phyloP scores from a whole-genome alignment of 2,797 vertebrate genomes.

The Hyperoplus immaculatus region DNA sequence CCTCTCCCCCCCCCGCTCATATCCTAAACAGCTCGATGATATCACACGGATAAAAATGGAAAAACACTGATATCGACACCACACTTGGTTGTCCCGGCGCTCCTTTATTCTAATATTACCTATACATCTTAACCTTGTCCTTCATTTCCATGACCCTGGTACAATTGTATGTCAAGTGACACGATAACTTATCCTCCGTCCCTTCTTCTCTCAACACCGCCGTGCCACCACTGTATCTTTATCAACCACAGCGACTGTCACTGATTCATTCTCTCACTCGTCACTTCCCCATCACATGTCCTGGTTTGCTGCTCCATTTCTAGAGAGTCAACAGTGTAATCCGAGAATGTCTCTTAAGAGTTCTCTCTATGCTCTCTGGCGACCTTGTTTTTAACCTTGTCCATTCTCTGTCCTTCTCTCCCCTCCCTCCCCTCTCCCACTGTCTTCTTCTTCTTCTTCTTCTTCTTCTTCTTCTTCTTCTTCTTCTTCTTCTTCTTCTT shows the following conservation, averaged over 20 bases:
- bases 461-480: conserved; percentile 52
- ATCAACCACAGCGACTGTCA: conserved; percentile 28
- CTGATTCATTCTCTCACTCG: conserved; percentile 55
- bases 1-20: neutral
- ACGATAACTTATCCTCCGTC: neutral
- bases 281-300: conserved; percentile 57
- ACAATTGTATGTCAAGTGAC: neutral
- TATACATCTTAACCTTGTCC: neutral
- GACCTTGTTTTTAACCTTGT: no score
- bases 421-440: no score
- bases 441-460: conserved; percentile 15
- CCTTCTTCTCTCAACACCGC: neutral
- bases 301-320: conserved; percentile 74
- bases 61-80: conserved; percentile 12
- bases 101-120: neutral
- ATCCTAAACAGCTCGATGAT: conserved; percentile 30
- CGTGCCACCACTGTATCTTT: conserved; percentile 2
- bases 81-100: neutral
- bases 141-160: neutral
- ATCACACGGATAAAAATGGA: conserved; percentile 18
- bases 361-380: no score
- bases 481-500: conserved; percentile 10
- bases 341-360: conserved; percentile 52
- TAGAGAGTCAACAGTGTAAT: conserved; percentile 63
- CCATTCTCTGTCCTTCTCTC: no score